phyloP scores from a whole-genome alignment of 2,888 invertebrate species.

The Autographa pulchrina region DNA sequence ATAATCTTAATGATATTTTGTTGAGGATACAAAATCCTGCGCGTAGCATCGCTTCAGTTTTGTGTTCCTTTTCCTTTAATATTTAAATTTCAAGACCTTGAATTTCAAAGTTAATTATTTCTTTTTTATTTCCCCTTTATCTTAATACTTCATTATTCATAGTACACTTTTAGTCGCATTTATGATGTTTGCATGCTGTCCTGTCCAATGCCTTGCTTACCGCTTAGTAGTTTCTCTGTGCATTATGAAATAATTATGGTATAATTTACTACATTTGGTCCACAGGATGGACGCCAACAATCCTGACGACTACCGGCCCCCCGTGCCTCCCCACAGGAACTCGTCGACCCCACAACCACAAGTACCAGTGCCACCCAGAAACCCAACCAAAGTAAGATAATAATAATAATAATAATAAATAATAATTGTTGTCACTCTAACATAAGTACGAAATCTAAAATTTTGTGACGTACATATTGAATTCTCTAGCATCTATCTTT shows the following conservation, averaged over 20 bases:
- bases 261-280: constrained; percentile 77
- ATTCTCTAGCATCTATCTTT: no score
- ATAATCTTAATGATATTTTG: no score
- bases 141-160: no score
- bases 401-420: no score
- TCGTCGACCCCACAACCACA: constrained; percentile 86
- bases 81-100: no score
- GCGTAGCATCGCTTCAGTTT: background rate
- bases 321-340: constrained; percentile 96
- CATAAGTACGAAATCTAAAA: background rate
- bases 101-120: no score
- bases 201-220: constrained; percentile 26
- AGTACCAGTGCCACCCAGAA: constrained; percentile 80
- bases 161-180: background rate
- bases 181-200: constrained; percentile 19
- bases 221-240: constrained; percentile 61
- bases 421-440: background rate
- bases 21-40: background rate
- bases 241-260: constrained; percentile 72
- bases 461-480: background rate
- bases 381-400: constrained; percentile 83
- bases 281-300: constrained; percentile 83
- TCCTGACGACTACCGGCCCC: constrained; percentile 93
- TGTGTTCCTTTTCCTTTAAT: background rate
- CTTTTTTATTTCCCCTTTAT: no score